Conservation (phyloP, 1,140 invertebrate species). For the Diploscapter pachys region DNA sequence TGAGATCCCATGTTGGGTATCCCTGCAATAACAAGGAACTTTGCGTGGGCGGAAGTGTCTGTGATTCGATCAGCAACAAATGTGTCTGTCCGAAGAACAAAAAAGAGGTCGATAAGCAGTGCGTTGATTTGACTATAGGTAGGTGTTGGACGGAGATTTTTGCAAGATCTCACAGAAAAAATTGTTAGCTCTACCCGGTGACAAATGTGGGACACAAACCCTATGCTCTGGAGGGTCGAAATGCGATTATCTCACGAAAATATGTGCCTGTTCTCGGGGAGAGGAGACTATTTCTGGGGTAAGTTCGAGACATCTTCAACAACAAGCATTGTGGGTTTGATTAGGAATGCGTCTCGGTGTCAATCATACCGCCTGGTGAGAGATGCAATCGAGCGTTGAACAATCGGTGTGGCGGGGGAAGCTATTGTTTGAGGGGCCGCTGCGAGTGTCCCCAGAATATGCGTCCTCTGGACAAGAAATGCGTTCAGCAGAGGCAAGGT, state of each 20-base stretch:
- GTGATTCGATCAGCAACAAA: slow-evolving; percentile 16
- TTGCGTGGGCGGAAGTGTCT: slow-evolving; percentile 36
- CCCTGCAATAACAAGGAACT: slow-evolving; percentile 41
- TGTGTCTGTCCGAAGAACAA: slow-evolving; percentile 28
- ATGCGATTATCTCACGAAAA: slow-evolving; percentile 21
- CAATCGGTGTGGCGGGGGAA: slow-evolving; percentile 22
- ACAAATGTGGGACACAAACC: slow-evolving; percentile 32
- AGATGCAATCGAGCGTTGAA: slow-evolving; percentile 15
- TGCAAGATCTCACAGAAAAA: not conserved
- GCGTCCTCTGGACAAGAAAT: slow-evolving; percentile 23
- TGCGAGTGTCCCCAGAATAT: slow-evolving; percentile 28
- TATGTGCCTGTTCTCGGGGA: slow-evolving; percentile 28
- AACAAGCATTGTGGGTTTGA: not conserved
- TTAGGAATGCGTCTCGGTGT: slow-evolving; percentile 27
- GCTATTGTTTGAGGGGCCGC: slow-evolving; percentile 26
- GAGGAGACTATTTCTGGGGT: slow-evolving; percentile 22
- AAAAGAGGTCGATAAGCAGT: slow-evolving; percentile 31
- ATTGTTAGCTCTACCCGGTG: slow-evolving; percentile 31
- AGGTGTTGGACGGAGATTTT: not conserved
- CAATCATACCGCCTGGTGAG: slow-evolving; percentile 31
- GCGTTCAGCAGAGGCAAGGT: slow-evolving; percentile 20
- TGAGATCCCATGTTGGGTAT: slow-evolving; percentile 39
- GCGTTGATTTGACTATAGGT: slow-evolving; percentile 24
- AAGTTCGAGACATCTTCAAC: not conserved
- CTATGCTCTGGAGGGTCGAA: slow-evolving; percentile 27